phyloP scores from a whole-genome alignment of 1,140 invertebrate genomes.

The Pogonomyrmex californicus region DNA sequence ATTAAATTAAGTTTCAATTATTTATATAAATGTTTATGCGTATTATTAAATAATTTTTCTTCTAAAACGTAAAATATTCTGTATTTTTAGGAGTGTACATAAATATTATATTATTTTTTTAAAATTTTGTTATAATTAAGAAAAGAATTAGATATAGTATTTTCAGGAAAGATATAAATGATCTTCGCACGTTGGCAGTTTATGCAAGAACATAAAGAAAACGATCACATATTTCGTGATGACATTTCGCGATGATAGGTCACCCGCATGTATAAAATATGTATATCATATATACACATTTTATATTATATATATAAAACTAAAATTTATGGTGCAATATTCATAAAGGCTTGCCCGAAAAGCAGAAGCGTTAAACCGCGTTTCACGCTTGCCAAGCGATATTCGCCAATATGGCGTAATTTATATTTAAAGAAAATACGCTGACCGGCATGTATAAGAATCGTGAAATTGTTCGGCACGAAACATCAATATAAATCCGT shows the following conservation, averaged over 20 bases:
- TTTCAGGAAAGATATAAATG: background rate
- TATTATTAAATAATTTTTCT: background rate
- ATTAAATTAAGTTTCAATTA: constrained; percentile 17
- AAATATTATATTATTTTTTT: background rate
- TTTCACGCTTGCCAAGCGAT: constrained; percentile 62
- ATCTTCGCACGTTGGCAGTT: constrained; percentile 8
- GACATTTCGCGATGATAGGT: constrained; percentile 43
- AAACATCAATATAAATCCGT: constrained; percentile 45
- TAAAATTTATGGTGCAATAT: constrained; percentile 61
- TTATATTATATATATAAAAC: constrained; percentile 25
- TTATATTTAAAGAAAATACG: constrained; percentile 61
- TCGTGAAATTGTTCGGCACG: constrained; percentile 55
- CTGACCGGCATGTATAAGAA: constrained; percentile 61
- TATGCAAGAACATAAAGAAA: constrained; percentile 44
- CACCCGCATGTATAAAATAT: constrained; percentile 23
- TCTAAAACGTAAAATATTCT: background rate
- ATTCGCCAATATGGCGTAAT: constrained; percentile 51
- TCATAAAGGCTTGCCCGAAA: constrained; percentile 61
- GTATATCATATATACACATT: background rate
- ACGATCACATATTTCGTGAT: constrained; percentile 5
- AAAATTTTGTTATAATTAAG: background rate
- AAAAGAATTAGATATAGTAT: background rate
- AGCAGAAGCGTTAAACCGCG: constrained; percentile 63
- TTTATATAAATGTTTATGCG: background rate
- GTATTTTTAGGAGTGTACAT: background rate